Evolutionary conservation across 2,888 invertebrate genomes (phyloP).

Genomic region (Patella depressa): DNA sequence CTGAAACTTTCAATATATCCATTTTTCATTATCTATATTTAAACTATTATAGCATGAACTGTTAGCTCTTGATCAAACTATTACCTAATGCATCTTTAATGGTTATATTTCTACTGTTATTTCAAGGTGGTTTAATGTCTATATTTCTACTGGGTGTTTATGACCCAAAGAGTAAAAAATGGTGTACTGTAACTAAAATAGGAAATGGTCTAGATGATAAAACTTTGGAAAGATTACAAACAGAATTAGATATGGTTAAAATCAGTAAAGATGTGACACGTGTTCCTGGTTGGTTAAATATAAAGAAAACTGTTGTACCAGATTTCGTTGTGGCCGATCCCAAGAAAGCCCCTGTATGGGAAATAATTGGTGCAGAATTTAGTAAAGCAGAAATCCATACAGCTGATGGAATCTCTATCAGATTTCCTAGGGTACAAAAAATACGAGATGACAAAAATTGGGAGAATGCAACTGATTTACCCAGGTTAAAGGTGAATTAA

Average conservation of each 20-base stretch:
- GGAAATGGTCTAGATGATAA: constrained; percentile 86
- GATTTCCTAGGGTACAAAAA: constrained; percentile 87
- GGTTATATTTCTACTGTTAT: neutral
- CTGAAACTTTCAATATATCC: too few species aligned
- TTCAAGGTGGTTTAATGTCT: constrained; percentile 86
- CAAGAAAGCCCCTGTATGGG: constrained; percentile 87
- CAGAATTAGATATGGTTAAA: constrained; percentile 82
- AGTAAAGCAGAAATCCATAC: constrained; percentile 81
- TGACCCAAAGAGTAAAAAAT: constrained; percentile 78
- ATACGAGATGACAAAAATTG: constrained; percentile 88
- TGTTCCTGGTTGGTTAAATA: constrained; percentile 39
- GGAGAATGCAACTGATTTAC: constrained; percentile 84
- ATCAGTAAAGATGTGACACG: constrained; percentile 77
- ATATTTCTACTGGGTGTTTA: constrained; percentile 94
- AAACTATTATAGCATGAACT: too few species aligned
- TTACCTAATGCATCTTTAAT: too few species aligned
- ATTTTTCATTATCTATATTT: too few species aligned
- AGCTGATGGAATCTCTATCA: constrained; percentile 91
- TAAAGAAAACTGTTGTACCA: constrained; percentile 83
- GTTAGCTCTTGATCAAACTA: too few species aligned
- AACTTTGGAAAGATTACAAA: constrained; percentile 82
- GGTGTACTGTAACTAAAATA: constrained; percentile 92
- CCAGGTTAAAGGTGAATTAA: constrained; percentile 61
- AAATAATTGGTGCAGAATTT: constrained; percentile 85
- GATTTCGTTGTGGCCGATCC: constrained; percentile 91